These are phyloP conservation scores for Drosophila robusta DNA, from an alignment of 2,888 invertebrate genomes.

Conservation along the genomic window DNA sequence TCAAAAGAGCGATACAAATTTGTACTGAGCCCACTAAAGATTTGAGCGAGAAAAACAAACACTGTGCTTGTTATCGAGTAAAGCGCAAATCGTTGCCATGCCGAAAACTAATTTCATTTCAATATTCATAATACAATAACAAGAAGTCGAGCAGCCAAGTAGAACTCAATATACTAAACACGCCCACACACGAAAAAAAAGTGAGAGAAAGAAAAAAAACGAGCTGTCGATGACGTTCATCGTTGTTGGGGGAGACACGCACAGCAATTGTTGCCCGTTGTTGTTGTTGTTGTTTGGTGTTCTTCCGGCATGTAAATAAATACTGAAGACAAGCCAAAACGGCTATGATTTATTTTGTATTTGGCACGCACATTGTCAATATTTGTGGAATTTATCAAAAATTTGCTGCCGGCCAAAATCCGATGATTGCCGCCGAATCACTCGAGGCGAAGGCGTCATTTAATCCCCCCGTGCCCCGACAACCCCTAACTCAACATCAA, in stretches of 20 bases:
- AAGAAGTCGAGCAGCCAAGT: slow-evolving; percentile 27
- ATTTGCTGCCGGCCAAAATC: slow-evolving; percentile 21
- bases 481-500: slow-evolving; percentile 9
- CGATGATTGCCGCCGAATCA: slow-evolving; percentile 47
- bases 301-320: slow-evolving; percentile 78
- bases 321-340: slow-evolving; percentile 58
- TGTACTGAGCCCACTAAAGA: neutral
- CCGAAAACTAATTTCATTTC: slow-evolving; percentile 46
- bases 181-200: slow-evolving; percentile 17
- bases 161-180: slow-evolving; percentile 25
- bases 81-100: slow-evolving; percentile 53
- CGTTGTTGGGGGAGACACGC: slow-evolving; percentile 45
- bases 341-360: slow-evolving; percentile 75
- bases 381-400: slow-evolving; percentile 75
- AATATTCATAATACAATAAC: slow-evolving; percentile 48
- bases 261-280: slow-evolving; percentile 34
- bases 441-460: slow-evolving; percentile 30
- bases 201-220: slow-evolving; percentile 23
- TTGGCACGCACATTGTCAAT: slow-evolving; percentile 77
- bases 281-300: slow-evolving; percentile 42
- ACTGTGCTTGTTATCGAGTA: slow-evolving; percentile 13
- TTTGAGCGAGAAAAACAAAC: neutral
- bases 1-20: neutral
- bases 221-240: slow-evolving; percentile 71
- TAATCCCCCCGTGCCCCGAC: neutral